Percentiles rank a stretch among this genome's conserved stretches.
Conservation (phyloP, 2,797 vertebrate genomes). For the Hipposideros larvatus region DNA sequence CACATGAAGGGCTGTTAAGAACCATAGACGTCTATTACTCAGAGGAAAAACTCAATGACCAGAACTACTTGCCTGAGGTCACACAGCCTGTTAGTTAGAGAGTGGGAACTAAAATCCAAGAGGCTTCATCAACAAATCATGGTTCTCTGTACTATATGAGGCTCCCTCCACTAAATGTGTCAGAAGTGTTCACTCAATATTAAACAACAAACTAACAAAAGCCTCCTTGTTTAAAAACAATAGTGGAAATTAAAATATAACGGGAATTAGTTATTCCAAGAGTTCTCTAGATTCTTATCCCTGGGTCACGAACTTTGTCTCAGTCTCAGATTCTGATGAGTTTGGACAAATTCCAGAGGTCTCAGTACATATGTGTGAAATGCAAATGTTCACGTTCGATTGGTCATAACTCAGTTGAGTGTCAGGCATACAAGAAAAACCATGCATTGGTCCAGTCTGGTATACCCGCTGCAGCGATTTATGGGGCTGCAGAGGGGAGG, state of each 20-base stretch:
- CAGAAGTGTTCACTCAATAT: neutral
- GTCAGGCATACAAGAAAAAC: neutral
- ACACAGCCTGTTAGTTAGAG: neutral
- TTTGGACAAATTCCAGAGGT: conserved; percentile 65
- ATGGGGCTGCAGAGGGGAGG: neutral
- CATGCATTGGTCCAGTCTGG: neutral
- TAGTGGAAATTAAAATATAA: neutral
- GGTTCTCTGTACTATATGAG: neutral
- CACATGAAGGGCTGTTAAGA: neutral
- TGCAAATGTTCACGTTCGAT: conserved; percentile 55
- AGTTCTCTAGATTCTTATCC: conserved; percentile 51
- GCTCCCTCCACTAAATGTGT: neutral
- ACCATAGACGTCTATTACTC: neutral
- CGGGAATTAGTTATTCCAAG: neutral
- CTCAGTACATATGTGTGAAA: conserved; percentile 69
- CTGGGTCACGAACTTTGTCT: conserved; percentile 52
- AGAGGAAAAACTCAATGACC: neutral
- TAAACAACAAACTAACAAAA: conserved; percentile 57
- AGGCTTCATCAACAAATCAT: neutral
- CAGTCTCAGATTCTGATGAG: conserved; percentile 60
- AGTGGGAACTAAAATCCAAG: neutral
- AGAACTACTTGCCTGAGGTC: neutral
- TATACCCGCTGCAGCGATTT: neutral
- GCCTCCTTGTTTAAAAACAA: neutral
- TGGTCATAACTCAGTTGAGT: conserved; percentile 68